phyloP scores from a whole-genome alignment of 2,888 invertebrate species.

The Callyntrura guangdongensis region DNA sequence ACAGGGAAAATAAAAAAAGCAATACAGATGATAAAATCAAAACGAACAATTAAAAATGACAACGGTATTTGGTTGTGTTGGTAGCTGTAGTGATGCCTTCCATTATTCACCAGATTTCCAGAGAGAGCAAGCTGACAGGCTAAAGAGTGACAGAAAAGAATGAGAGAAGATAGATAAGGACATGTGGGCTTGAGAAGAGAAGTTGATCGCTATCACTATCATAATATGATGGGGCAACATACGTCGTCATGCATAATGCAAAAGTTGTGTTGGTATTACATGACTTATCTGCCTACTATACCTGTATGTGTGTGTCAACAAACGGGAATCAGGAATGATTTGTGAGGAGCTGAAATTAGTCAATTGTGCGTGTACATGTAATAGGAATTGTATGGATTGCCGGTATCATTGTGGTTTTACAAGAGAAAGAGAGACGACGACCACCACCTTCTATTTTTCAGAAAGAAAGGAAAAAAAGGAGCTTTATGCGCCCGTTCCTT shows the following conservation, averaged over 20 bases:
- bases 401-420: slow-evolving; percentile 83
- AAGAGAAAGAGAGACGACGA: slow-evolving; percentile 71
- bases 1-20: slow-evolving; percentile 2
- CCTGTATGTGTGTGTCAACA: neutral
- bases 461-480: slow-evolving; percentile 49
- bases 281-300: neutral
- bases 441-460: slow-evolving; percentile 63
- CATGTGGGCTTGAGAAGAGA: slow-evolving; percentile 4
- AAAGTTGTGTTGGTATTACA: neutral
- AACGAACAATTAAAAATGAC: slow-evolving; percentile 14
- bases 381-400: slow-evolving; percentile 62
- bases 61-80: neutral
- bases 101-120: slow-evolving; percentile 27
- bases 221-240: too few relatives aligned
- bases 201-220: slow-evolving; percentile 15
- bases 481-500: slow-evolving; percentile 67
- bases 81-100: neutral
- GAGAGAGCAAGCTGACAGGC: neutral
- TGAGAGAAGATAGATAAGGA: neutral
- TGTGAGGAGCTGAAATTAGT: slow-evolving; percentile 85
- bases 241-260: too few relatives aligned
- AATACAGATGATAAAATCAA: neutral
- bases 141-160: neutral
- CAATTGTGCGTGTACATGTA: slow-evolving; percentile 81
- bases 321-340: slow-evolving; percentile 83